A percentile compares a stretch with the other conserved stretches of the same genome.
These are phyloP conservation scores for Phrynocephalus vlangalii DNA, from an alignment of 2,797 vertebrate species.

Conservation along the genomic window DNA sequence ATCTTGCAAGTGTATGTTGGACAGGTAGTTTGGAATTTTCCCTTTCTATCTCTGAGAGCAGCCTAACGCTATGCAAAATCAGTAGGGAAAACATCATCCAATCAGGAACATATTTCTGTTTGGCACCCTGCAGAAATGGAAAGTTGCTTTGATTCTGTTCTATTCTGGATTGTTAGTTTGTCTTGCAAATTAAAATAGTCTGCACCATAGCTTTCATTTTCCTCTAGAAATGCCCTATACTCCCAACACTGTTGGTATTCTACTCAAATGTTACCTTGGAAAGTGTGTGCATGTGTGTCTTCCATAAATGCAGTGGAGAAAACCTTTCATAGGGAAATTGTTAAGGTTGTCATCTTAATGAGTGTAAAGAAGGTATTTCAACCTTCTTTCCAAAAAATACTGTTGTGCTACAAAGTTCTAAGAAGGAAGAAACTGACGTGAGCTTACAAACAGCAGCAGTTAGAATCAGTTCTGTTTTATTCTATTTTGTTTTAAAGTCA, in stretches of 20 bases:
- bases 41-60: neutral
- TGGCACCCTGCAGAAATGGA: neutral
- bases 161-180: neutral
- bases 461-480: too few relatives aligned
- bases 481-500: neutral
- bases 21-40: slow-evolving; percentile 5
- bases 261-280: too few relatives aligned
- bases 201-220: neutral
- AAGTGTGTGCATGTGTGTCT: neutral
- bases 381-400: neutral
- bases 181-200: neutral
- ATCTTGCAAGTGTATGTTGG: neutral
- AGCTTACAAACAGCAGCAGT: too few relatives aligned
- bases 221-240: neutral
- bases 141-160: neutral
- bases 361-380: slow-evolving; percentile 6
- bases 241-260: neutral
- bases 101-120: neutral
- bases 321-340: slow-evolving; percentile 1
- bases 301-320: neutral
- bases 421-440: neutral
- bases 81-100: neutral
- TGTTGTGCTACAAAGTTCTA: neutral
- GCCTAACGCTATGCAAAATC: neutral
- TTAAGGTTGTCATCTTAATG: neutral